phyloP scores from a whole-genome alignment of 2,888 invertebrate genomes.

The Epinotia bilunana region DNA sequence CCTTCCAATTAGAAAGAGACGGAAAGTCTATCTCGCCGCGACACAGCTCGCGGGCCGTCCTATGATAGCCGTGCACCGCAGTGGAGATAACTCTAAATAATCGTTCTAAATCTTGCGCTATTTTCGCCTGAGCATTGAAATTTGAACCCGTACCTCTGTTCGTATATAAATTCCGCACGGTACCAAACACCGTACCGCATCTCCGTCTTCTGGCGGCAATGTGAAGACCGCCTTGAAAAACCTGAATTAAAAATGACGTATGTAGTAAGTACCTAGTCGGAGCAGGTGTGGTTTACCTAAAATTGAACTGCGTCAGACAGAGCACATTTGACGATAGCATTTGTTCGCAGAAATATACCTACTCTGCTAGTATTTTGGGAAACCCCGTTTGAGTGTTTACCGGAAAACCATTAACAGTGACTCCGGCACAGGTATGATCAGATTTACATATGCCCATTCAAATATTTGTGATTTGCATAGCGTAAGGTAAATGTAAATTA shows the following conservation, averaged over 20 bases:
- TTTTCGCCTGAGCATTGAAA: too few relatives aligned
- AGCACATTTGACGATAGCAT: neutral
- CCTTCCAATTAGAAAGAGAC: too few relatives aligned
- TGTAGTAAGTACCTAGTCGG: neutral
- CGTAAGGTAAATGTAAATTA: neutral
- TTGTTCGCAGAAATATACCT: conserved; percentile 3
- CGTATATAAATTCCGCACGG: too few relatives aligned
- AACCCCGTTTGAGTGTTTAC: conserved; percentile 20
- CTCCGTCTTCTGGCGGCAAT: too few relatives aligned
- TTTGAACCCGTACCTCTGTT: too few relatives aligned
- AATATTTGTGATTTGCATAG: neutral
- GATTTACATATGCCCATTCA: conserved; percentile 22
- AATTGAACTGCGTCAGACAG: neutral
- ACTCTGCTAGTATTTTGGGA: conserved; percentile 18
- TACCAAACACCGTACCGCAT: too few relatives aligned
- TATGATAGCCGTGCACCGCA: too few relatives aligned
- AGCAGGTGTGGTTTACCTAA: neutral
- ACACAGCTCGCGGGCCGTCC: too few relatives aligned
- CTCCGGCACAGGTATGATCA: conserved; percentile 2
- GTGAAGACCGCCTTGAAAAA: neutral
- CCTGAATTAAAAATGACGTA: neutral
- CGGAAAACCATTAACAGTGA: conserved; percentile 13
- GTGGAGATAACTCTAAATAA: too few relatives aligned
- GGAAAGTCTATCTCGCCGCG: too few relatives aligned
- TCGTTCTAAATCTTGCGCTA: too few relatives aligned